phyloP scores from a whole-genome alignment of 1,140 invertebrate species.

The Elymnias hypermnestra region DNA sequence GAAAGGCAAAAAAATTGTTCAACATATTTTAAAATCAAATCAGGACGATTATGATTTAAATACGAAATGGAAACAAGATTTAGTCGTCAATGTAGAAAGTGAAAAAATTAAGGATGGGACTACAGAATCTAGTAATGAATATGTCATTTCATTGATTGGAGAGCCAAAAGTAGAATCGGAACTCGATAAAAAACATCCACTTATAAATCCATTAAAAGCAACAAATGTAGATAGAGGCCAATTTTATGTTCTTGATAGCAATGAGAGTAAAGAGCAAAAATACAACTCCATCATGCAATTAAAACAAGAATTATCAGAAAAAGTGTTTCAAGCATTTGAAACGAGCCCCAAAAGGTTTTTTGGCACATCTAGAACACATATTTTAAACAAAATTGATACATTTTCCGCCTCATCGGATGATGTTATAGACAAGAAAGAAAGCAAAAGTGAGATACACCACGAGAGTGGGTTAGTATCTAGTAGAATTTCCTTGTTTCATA shows the following conservation, averaged over 20 bases:
- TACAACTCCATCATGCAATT: conserved; percentile 23
- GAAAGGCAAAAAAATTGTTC: conserved; percentile 62
- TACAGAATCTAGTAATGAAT: too few species aligned
- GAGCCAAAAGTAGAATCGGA: too few species aligned
- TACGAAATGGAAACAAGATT: conserved; percentile 10
- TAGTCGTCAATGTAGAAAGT: conserved; percentile 9
- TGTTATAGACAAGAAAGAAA: conserved; percentile 29
- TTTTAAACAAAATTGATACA: conserved; percentile 65
- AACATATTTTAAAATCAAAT: conserved; percentile 51
- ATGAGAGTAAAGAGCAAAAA: too few species aligned
- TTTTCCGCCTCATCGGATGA: conserved; percentile 48
- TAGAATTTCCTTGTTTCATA: conserved; percentile 66
- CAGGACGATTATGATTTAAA: conserved; percentile 25
- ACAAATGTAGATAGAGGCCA: not conserved
- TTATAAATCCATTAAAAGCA: conserved; percentile 6
- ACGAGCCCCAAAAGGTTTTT: conserved; percentile 69
- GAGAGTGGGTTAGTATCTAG: conserved; percentile 66
- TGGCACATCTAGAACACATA: conserved; percentile 61
- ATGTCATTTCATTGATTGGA: too few species aligned
- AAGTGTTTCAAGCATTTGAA: conserved; percentile 70
- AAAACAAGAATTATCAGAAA: conserved; percentile 63
- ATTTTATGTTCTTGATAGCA: too few species aligned
- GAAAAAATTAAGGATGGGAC: too few species aligned
- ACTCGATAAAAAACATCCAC: conserved; percentile 13
- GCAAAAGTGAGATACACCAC: conserved; percentile 26